Evolutionary conservation across 1,140 invertebrate species (phyloP), one percentile per base, ranked within the genome.

Genomic region (Tetragonula clypearis): DNA sequence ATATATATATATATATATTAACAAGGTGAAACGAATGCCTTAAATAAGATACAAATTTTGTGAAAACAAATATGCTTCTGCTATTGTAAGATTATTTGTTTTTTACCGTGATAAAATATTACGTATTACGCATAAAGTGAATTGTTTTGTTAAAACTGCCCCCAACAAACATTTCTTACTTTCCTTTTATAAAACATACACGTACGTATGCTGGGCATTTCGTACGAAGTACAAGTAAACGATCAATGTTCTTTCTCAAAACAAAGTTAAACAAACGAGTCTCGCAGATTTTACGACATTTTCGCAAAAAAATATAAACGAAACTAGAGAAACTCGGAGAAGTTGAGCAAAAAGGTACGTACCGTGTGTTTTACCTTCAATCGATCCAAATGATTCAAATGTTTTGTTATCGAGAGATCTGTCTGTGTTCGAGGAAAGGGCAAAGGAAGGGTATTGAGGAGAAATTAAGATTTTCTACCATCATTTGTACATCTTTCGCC

Each of bases 81-180:
- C 79, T 82, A 82, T 75, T 87, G 79, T 82, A 78, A 86, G 78
- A 74, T 86, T 82, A 86, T 86, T 86, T 79, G 71, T 87, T 87
- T 82, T 87, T 87, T 85, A 75, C 79, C 68, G 86, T 82, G 75
- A 76, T 86, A 74, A 86, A 82, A 83, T 68, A 86, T 75, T 82
- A 86, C 72, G 69, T 71, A 88, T 30, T 87, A 84, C 79, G 86
- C 4, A 79, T 68, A 77, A 49, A 49, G 56, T 69, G 56, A 66
- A 87, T 26, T 71, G 53, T 84, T 77, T 26, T 71, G 53, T 84
- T 77, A n/a, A 74, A 75, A 81, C 35, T 87, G 19, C 56, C 35
- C 73, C 26, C 11, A 72, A 65, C 11, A 72, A 65, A 82, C 9
- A 56, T 82, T 76, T 83, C 66, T 41, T 82, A 62, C 19, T 76